Base-by-base conservation (phyloP, 2,113 vertebrate species). In the Pagrus major region DNA sequence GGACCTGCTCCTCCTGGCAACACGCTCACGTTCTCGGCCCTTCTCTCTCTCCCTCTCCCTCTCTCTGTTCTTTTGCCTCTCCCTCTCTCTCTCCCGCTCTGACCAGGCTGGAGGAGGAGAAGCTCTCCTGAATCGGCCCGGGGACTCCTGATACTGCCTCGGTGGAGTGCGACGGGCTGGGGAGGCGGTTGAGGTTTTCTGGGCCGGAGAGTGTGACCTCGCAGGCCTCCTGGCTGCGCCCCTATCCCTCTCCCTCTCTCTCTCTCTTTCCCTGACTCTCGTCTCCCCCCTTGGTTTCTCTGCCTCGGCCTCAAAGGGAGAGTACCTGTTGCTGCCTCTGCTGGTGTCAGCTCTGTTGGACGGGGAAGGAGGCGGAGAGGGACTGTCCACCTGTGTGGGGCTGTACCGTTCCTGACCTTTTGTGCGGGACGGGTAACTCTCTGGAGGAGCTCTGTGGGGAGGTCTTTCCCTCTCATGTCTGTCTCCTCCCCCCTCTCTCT, bases 61-160 rank as follows among this genome's bases (percentile, higher is more conserved):
- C 33, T 85, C 88, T 25, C 92, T 59, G 1, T 75, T 37, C 6
- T 70, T 31, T 0, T 60, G 76, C 42, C 60, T 54, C 8, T 81
- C 68, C 23, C 78, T 85, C 3, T 90, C 77, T 11, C 78, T 47
- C 0, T 90, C 89, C 4, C 90, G 35, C 2, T 92, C 65, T 16
- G 89, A 67, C 91, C 87, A 70, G 71, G 86, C 4, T 2, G 64
- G 29, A 21, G 88, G 88, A 49, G 93, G 91, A 8, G 92, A 91
- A 0, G 59, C 20, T 76, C 92, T 92, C 60, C 91, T 83, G 25
- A 83, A 83, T 16, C 88, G 71, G 15, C 80, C 1, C 0, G 76
- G 71, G 12, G 86, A 89, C 39, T 94, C 92, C 80, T 93, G 91
- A 29, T 95, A 95, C 65, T 94, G 93, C 37, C 90, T 90, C 4